Conservation (phyloP, 2,113 vertebrate species). For the Heloderma charlesbogerti region DNA sequence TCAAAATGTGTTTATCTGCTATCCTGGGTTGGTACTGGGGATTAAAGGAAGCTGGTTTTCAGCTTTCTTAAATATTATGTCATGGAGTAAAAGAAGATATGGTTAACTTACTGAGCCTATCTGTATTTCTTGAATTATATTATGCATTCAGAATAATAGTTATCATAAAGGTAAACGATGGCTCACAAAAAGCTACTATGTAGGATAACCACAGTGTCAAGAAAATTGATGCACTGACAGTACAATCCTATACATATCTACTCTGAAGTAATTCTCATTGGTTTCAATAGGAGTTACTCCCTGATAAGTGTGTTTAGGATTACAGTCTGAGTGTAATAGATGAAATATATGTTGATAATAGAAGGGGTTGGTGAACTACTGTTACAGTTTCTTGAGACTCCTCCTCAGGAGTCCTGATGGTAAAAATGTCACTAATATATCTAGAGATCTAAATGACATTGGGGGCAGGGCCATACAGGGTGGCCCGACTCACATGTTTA, state of each 20-base stretch:
- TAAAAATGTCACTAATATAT: background rate
- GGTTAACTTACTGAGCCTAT: background rate
- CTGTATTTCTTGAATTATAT: background rate
- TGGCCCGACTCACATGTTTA: too few relatives aligned
- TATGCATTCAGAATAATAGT: background rate
- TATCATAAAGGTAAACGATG: background rate
- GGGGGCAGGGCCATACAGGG: too few relatives aligned
- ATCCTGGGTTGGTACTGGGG: background rate
- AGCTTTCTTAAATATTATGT: background rate
- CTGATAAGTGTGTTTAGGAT: background rate
- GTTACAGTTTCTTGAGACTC: background rate
- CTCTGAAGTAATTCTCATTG: too few relatives aligned
- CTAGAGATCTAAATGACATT: background rate
- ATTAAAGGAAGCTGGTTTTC: background rate
- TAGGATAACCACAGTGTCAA: background rate
- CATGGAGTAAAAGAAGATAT: background rate
- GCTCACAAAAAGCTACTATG: background rate
- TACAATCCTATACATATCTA: background rate
- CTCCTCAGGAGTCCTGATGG: background rate
- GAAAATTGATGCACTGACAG: background rate
- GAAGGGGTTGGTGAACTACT: background rate
- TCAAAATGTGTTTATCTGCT: background rate
- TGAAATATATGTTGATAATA: background rate
- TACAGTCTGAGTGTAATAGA: background rate
- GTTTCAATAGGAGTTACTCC: too few relatives aligned